Conservation (phyloP, 23 tunicate genomes). For the Oikopleura dioica region DNA sequence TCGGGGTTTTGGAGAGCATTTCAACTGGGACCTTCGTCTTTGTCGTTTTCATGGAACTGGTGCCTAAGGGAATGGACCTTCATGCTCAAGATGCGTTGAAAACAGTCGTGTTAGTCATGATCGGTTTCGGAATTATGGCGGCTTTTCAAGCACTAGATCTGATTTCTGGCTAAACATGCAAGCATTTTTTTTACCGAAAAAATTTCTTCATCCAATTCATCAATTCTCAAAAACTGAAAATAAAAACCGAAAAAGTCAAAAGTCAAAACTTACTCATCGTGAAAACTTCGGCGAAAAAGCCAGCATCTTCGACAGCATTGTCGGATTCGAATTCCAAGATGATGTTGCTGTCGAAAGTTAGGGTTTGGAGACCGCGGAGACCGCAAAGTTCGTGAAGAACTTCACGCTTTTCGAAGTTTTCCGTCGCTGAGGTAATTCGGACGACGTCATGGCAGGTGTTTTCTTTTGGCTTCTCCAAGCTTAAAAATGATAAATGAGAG, state of each 20-base stretch:
- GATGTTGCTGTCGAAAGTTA: not conserved
- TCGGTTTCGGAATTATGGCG: constrained; percentile 35
- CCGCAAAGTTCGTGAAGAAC: not conserved
- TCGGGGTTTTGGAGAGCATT: not conserved
- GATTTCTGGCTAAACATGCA: not conserved
- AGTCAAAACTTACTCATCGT: not conserved
- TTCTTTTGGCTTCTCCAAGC: too few relatives aligned
- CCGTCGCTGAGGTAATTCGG: not conserved
- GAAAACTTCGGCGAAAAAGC: not conserved
- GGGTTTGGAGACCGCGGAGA: not conserved
- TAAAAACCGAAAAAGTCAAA: too few relatives aligned
- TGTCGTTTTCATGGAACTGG: not conserved
- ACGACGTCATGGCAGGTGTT: not conserved
- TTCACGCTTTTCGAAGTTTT: not conserved
- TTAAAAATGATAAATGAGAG: too few relatives aligned
- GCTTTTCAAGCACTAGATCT: constrained; percentile 19
- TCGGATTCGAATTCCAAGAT: not conserved
- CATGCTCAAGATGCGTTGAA: not conserved
- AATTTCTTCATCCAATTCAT: too few relatives aligned
- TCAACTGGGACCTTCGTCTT: not conserved
- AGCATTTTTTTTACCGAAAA: too few relatives aligned
- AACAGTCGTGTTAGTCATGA: not conserved
- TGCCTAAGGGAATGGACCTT: not conserved
- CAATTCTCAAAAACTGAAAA: too few relatives aligned
- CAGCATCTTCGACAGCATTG: not conserved